Base-by-base conservation (phyloP, 2,113 vertebrate genomes). In the Peromyscus californicus region DNA sequence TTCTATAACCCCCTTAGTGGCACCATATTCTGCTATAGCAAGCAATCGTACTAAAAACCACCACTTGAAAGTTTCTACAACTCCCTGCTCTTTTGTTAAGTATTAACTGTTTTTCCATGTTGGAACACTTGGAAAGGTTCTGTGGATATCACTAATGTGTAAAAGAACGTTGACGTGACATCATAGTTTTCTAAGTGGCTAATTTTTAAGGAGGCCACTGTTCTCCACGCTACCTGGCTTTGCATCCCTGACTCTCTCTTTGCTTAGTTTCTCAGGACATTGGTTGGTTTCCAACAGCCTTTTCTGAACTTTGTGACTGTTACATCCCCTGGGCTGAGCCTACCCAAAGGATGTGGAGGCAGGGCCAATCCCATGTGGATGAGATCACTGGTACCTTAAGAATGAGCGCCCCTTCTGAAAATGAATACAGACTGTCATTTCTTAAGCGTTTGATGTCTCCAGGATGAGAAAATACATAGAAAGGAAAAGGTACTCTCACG, bases 401-500 rank as follows among this genome's bases (percentile, higher is more conserved):
- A 75, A 70, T 16, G 42, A 90, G 7, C 65, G 24, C 31, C 45
- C 5, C 51, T 86, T 92, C 36, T 70, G 82, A 85, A 45, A 85
- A 15, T 85, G n/a, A 19, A 65, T 19, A 42, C 26, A 17, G 42
- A 85, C 82, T 67, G 84, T 57, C 10, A 21, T 91, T 90, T 69
- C 45, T 51, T 22, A 22, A 17, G 67, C 19, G 45, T 92, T n/a
- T n/a, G 70, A 33, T 76, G 39, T 79, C 84, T 91, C 13, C 29
- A 9, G 45, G 76, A 69, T 42, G 85, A 67, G 76, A 84, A 79
- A 89, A 67, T 80, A 61, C 26, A 72, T 1, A 24, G 78, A 36
- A 89, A 87, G 65, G 39, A 87, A 85, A 93, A 93, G 42, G 19
- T 59, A 26, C 42, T 72, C 89, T 74, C 59, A 51, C 87, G 45